Percentiles rank a stretch among this genome's conserved stretches.
Conservation (phyloP, 2,888 invertebrate genomes). For the Andrena bicolor region DNA sequence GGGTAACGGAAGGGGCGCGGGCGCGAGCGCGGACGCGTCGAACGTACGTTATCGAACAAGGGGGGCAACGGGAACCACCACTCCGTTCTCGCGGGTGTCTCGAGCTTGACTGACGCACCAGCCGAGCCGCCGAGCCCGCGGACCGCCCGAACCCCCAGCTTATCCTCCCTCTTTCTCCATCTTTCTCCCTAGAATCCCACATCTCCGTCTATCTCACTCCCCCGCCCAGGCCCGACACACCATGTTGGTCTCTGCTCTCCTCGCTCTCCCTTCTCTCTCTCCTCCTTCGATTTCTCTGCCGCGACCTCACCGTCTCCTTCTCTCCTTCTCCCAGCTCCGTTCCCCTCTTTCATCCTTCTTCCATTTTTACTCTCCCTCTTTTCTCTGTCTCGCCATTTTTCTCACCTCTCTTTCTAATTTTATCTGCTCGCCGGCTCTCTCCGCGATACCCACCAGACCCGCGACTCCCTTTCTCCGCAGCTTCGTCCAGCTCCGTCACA, state of each 20-base stretch:
- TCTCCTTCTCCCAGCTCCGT: neutral
- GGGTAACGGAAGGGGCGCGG: conserved; percentile 61
- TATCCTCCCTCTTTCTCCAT: conserved; percentile 20
- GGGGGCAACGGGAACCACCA: conserved; percentile 70
- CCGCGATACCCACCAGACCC: neutral
- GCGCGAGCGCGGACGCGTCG: conserved; percentile 27
- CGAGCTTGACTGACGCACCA: conserved; percentile 81
- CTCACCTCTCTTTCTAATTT: conserved; percentile 54
- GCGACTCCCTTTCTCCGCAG: neutral
- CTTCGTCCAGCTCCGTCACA: neutral
- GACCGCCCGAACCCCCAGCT: conserved; percentile 58
- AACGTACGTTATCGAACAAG: conserved; percentile 65
- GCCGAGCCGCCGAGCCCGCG: conserved; percentile 68
- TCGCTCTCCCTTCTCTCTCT: conserved; percentile 5
- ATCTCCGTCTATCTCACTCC: conserved; percentile 13
- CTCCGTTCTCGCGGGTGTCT: conserved; percentile 78
- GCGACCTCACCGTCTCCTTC: neutral
- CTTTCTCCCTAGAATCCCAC: conserved; percentile 8
- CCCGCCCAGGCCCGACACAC: neutral
- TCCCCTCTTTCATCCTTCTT: conserved; percentile 26
- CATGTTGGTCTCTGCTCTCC: neutral
- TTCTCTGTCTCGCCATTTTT: conserved; percentile 28
- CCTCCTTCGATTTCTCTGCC: conserved; percentile 31
- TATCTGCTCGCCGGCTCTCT: conserved; percentile 36
- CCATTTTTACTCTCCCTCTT: conserved; percentile 39